Evolutionary conservation across 2,888 invertebrate species (phyloP), one percentile per base, ranked within the genome.

Genomic region (Dendrolimus houi): DNA sequence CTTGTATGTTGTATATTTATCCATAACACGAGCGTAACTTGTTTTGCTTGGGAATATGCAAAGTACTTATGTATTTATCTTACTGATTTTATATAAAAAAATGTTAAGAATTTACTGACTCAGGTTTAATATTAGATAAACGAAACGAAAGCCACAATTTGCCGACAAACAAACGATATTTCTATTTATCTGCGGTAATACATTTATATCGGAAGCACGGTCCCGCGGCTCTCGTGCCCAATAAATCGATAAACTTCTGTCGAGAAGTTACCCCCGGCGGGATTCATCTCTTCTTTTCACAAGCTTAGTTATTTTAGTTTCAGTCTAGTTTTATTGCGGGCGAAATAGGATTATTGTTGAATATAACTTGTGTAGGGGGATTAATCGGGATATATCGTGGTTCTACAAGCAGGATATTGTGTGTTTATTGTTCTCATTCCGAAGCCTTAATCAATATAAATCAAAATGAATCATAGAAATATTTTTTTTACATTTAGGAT

Each of bases 201-300:
- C 47, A 47, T 41, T 54, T 41, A 41, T n/a, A n/a, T 41, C 41
- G 41, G 8, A 47, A 47, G 12, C 6, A 47, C 47, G 53, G 29
- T 56, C 61, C 58, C 52, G 29, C 56, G 60, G 63, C 60, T 56
- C 59, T 56, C 59, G 53, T 64, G 60, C 59, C 56, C 62, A 60
- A 62, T 63, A 66, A 63, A 71, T 74, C 72, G 67, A 67, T 72
- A 69, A 67, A 65, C 65, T 69, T 66, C 62, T 64, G 57, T 62
- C 64, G 61, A 57, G 55, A 66, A 69, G 59, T 65, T 62, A 56
- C 55, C 58, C 68, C 67, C 62, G 47, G 9, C 47, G 47, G 47
- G 47, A 47, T 47, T 47, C 47, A 47, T 47, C 47, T 47, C 47
- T 47, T 47, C 47, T 47, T 9, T 47, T 47, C 47, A 47, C 47